phyloP scores from a whole-genome alignment of 92 coral and sea anemone species.

The Umimayanthus kanabou region DNA sequence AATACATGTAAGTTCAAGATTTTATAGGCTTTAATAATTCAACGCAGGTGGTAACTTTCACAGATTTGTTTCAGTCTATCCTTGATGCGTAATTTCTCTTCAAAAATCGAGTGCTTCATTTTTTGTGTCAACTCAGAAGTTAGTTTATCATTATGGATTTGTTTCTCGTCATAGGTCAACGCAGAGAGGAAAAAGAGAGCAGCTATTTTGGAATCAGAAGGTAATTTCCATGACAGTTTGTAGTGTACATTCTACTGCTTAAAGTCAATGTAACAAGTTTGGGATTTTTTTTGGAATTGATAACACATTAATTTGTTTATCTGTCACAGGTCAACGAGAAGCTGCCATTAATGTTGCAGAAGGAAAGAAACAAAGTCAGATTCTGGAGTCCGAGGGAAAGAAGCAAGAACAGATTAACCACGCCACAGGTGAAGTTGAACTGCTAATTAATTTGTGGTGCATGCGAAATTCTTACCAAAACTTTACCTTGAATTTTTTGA shows the following conservation, averaged over 20 bases:
- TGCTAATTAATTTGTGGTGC: no score
- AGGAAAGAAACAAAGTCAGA: conserved; percentile 93
- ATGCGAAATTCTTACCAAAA: no score
- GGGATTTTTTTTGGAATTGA: no score
- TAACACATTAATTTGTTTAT: background rate
- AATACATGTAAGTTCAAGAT: no score
- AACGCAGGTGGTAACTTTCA: no score
- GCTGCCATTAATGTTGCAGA: conserved; percentile 98
- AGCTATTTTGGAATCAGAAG: conserved; percentile 88
- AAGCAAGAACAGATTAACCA: conserved; percentile 87
- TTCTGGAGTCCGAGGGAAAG: conserved; percentile 89
- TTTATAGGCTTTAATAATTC: no score
- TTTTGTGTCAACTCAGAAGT: background rate
- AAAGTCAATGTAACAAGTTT: no score
- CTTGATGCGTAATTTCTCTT: no score
- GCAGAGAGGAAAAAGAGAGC: conserved; percentile 98
- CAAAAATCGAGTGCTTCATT: no score
- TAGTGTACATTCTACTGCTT: background rate
- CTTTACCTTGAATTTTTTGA: no score
- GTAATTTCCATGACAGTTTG: conserved; percentile 37
- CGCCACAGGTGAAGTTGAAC: conserved; percentile 73
- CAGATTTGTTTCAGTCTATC: no score
- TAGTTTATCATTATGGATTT: conserved; percentile 1
- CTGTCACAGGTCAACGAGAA: conserved; percentile 69
- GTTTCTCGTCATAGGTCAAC: conserved; percentile 67